Evolutionary conservation across 2,888 invertebrate genomes (phyloP), one percentile per base, ranked within the genome.

Genomic region (Drosophila yooni): DNA sequence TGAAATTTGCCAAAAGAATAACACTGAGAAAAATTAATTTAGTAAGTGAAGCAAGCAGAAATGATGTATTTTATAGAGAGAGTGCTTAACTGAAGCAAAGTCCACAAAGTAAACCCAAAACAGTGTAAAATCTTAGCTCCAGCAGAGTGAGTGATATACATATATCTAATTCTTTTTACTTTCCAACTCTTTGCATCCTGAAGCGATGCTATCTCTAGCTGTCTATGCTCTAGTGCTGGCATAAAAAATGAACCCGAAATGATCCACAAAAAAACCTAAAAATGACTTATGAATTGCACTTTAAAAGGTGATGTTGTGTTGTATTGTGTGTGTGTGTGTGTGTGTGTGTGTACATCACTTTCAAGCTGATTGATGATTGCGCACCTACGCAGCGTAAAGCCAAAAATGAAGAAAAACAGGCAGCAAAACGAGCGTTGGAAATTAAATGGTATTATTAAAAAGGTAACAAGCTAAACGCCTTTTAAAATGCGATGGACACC

Each of bases 381-480:
- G 83, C 87, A 62, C 90, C 87, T 88, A 88, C 87, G 83, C 88
- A 74, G 75, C 80, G 21, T 15, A 74, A 53, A 76, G 74, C 34
- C 46, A 43, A n/a, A 40, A 15, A 5, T 11, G 18, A 34, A 3
- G 6, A 27, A 53, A 53, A 38, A 56, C 38, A 38, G n/a, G 51
- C 51, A 51, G 50, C 50, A 43, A 34, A 59, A 48, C 36, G 34
- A 81, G 70, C 79, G 82, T 79, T 67, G 25, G 29, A 73, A 88
- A 89, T 90, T 84, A 84, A 84, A 87, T 84, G 84, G 84, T 84
- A 84, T 84, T 86, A 86, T 90, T 90, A 87, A 90, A 88, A 88
- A 88, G 87, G 90, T 89, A 88, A 89, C 87, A 89, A 90, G 89
- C 89, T 87, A 89, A 90, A 88, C 89, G 89, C 89, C 89, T 88